Percentiles rank a stretch among this genome's conserved stretches.
phyloP scores from a whole-genome alignment of 2,113 vertebrate genomes.

The Laterallus jamaicensis region DNA sequence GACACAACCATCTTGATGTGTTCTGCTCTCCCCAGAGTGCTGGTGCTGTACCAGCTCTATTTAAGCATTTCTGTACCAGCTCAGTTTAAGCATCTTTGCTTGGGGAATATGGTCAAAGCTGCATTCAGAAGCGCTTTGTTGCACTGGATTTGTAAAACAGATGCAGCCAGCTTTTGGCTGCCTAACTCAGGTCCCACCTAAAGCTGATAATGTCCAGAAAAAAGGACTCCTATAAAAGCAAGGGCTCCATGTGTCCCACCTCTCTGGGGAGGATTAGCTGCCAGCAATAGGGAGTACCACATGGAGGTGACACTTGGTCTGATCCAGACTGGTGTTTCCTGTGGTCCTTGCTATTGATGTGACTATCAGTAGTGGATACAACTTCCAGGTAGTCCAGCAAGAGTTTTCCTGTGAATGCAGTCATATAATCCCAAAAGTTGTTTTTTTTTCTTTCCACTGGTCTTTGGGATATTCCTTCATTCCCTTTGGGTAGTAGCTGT shows the following conservation, averaged over 20 bases:
- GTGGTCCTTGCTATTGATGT: neutral
- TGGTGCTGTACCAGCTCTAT: neutral
- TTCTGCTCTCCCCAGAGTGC: no score
- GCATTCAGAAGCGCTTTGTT: neutral
- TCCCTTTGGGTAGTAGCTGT: neutral
- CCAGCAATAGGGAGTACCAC: neutral
- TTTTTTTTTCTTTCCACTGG: neutral
- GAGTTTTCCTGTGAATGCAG: neutral
- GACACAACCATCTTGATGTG: neutral
- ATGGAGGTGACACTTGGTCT: neutral
- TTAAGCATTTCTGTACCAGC: neutral
- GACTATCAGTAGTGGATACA: neutral
- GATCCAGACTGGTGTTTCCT: neutral
- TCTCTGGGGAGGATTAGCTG: neutral
- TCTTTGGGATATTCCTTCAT: neutral
- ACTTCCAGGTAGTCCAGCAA: neutral
- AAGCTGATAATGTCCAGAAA: neutral
- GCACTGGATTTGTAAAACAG: neutral
- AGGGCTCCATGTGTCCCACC: neutral
- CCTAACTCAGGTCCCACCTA: neutral
- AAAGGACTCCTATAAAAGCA: neutral
- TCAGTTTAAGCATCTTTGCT: neutral
- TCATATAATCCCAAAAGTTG: neutral
- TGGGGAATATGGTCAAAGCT: rapidly evolving
- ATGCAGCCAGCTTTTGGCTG: neutral